Percentiles rank a stretch among this genome's conserved stretches.
phyloP scores from a whole-genome alignment of 2,113 vertebrate species.

The Bos indicus region DNA sequence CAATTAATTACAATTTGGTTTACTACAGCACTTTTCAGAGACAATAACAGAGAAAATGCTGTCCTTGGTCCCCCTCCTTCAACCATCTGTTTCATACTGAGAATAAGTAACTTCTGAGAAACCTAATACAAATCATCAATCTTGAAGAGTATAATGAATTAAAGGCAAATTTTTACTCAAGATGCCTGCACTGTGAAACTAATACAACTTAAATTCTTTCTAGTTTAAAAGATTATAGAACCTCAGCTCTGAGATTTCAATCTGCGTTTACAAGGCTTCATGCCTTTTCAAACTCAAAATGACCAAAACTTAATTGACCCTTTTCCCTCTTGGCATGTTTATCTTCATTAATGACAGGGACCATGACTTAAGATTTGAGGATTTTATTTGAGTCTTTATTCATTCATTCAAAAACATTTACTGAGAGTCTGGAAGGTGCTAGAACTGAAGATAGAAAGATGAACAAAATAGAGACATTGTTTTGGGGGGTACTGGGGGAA shows the following conservation, averaged over 20 bases:
- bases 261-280: background rate
- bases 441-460: background rate
- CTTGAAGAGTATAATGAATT: background rate
- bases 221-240: background rate
- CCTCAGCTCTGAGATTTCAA: background rate
- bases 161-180: background rate
- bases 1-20: background rate
- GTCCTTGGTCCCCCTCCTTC: background rate
- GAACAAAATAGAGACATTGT: background rate
- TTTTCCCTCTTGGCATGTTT: background rate
- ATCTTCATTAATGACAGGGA: background rate
- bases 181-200: background rate
- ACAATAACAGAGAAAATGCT: background rate
- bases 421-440: background rate
- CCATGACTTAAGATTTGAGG: background rate
- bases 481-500: too few species aligned
- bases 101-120: background rate
- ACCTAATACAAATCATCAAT: background rate
- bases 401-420: background rate
- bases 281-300: background rate
- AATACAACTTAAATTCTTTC: background rate
- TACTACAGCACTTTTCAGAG: background rate
- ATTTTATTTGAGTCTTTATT: background rate
- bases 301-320: background rate
- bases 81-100: background rate